Evolutionary conservation across 2,888 invertebrate species (phyloP).

Genomic region (Himalopsyche japonica): DNA sequence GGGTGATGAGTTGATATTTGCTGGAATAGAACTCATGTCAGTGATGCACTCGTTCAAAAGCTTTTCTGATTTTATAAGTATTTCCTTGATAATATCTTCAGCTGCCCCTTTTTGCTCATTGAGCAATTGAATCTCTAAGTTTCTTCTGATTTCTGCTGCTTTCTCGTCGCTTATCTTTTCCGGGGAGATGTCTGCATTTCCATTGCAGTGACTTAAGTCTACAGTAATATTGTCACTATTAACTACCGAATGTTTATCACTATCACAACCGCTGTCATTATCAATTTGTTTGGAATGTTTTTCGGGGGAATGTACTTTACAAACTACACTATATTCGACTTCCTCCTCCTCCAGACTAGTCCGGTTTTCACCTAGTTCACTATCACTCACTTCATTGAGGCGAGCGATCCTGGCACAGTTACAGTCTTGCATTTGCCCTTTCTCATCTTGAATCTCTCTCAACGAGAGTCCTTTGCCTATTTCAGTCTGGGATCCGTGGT

Average conservation of each 20-base stretch:
- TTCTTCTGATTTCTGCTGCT: slow-evolving; percentile 35
- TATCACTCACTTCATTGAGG: slow-evolving; percentile 43
- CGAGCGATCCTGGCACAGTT: slow-evolving; percentile 45
- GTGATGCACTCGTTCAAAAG: slow-evolving; percentile 53
- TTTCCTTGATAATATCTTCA: slow-evolving; percentile 59
- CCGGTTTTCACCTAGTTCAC: slow-evolving; percentile 45
- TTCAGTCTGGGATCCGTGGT: slow-evolving; percentile 58
- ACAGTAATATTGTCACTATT: slow-evolving; percentile 44
- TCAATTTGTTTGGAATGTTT: slow-evolving; percentile 47
- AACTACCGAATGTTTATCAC: slow-evolving; percentile 46
- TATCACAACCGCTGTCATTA: slow-evolving; percentile 52
- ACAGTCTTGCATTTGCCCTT: slow-evolving; percentile 44
- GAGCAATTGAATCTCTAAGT: slow-evolving; percentile 39
- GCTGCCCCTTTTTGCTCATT: slow-evolving; percentile 52
- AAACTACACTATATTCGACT: slow-evolving; percentile 65
- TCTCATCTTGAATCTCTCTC: slow-evolving; percentile 54
- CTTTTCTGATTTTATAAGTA: slow-evolving; percentile 57
- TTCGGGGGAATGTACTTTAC: slow-evolving; percentile 63
- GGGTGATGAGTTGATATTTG: slow-evolving; percentile 45
- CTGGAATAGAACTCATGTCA: slow-evolving; percentile 33
- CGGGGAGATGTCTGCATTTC: slow-evolving; percentile 44
- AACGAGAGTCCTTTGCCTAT: slow-evolving; percentile 55
- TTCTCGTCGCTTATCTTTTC: slow-evolving; percentile 38
- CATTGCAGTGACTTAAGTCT: slow-evolving; percentile 46
- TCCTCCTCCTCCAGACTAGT: slow-evolving; percentile 46